phyloP scores from a whole-genome alignment of 2,888 invertebrate species.

The Sipunculus nudus region DNA sequence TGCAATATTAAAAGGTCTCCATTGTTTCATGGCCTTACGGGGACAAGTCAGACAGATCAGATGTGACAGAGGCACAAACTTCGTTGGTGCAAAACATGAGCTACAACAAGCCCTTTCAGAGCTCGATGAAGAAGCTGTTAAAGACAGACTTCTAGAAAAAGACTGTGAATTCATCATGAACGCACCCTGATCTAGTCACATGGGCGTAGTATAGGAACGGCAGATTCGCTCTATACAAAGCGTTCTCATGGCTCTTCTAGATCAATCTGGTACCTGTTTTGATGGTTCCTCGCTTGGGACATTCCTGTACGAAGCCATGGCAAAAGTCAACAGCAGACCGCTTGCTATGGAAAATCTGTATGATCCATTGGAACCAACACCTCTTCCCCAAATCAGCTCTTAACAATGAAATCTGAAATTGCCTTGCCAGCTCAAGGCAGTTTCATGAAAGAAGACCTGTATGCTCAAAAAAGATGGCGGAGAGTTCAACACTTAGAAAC shows the following conservation, averaged over 20 bases:
- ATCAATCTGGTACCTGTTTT: background rate
- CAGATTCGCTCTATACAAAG: constrained; percentile 20
- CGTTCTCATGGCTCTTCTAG: constrained; percentile 11
- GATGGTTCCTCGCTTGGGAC: constrained; percentile 31
- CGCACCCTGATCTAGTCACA: constrained; percentile 17
- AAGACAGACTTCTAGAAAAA: background rate
- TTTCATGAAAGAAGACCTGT: constrained; percentile 17
- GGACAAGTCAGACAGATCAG: constrained; percentile 35
- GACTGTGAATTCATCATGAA: constrained; percentile 15
- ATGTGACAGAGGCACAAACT: constrained; percentile 45
- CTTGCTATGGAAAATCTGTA: constrained; percentile 5
- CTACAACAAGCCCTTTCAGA: constrained; percentile 16
- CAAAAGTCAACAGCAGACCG: constrained; percentile 22
- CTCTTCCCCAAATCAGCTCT: constrained; percentile 20
- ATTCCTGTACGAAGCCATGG: constrained; percentile 23
- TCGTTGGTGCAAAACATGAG: constrained; percentile 43
- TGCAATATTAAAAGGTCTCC: constrained; percentile 41
- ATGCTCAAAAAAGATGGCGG: constrained; percentile 18
- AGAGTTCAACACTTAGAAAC: constrained; percentile 7
- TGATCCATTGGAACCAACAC: constrained; percentile 10
- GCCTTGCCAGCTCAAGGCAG: constrained; percentile 14
- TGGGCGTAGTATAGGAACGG: constrained; percentile 21
- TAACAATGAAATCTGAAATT: constrained; percentile 15
- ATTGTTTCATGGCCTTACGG: constrained; percentile 40
- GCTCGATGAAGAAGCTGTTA: constrained; percentile 5